These are phyloP conservation scores for Platysteira castanea DNA, from an alignment of 2,113 vertebrate species.

Conservation along the genomic window DNA sequence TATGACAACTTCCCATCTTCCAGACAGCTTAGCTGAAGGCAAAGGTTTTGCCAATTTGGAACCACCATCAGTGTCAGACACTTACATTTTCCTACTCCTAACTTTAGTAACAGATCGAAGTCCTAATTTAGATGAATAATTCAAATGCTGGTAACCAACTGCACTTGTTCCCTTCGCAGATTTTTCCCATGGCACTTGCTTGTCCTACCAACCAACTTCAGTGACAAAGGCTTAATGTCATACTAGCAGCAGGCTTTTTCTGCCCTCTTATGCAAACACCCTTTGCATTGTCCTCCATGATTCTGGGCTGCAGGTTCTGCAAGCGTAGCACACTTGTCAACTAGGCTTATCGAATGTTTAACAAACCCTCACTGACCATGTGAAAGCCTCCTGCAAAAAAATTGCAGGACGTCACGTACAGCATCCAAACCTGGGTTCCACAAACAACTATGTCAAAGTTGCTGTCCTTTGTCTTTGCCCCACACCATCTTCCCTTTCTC, in stretches of 20 bases:
- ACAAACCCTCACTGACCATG: neutral
- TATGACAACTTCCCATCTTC: neutral
- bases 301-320: neutral
- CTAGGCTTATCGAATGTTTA: neutral
- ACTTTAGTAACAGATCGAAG: neutral
- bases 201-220: neutral
- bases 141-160: neutral
- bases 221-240: neutral
- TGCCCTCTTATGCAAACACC: neutral
- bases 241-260: neutral
- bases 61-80: neutral
- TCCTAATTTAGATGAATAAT: neutral
- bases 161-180: neutral
- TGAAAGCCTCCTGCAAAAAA: neutral
- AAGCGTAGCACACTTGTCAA: conserved; percentile 6
- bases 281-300: neutral
- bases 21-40: neutral
- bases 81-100: neutral
- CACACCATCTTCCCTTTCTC: neutral
- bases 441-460: neutral
- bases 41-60: neutral
- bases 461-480: neutral
- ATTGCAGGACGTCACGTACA: neutral
- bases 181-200: neutral
- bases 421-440: neutral